These are phyloP conservation scores for Stomatorhinus walkeri DNA, from an alignment of 2,797 vertebrate genomes.

Conservation along the genomic window DNA sequence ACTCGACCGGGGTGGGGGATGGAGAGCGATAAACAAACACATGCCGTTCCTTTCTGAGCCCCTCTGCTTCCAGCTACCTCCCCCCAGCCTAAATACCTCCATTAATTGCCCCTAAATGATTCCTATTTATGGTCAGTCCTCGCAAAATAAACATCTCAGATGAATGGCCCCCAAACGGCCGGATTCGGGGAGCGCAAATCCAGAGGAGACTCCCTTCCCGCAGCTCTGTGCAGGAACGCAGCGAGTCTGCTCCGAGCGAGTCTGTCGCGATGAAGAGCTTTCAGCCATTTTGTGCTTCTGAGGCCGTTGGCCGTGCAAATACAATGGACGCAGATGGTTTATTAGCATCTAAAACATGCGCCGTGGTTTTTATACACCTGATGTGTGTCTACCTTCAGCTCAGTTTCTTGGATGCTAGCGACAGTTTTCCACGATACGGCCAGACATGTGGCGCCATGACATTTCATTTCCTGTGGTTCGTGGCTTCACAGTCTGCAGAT, in stretches of 20 bases:
- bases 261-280: neutral
- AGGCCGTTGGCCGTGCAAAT: neutral
- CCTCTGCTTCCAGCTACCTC: neutral
- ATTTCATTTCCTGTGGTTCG: neutral
- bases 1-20: neutral
- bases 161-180: neutral
- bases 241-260: neutral
- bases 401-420: neutral
- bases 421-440: neutral
- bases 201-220: neutral
- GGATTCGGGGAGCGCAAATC: neutral
- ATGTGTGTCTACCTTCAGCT: neutral
- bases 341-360: neutral
- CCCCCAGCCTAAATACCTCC: neutral
- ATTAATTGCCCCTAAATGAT: slow-evolving; percentile 9
- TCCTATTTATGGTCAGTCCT: slow-evolving; percentile 12
- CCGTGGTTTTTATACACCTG: neutral
- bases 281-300: neutral
- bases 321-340: neutral
- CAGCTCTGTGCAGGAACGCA: neutral
- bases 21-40: slow-evolving; percentile 4
- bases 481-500: neutral
- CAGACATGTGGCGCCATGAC: neutral
- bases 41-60: neutral
- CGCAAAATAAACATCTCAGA: slow-evolving; percentile 4